Conservation (phyloP, 1,140 invertebrate species). For the Diprion similis region DNA sequence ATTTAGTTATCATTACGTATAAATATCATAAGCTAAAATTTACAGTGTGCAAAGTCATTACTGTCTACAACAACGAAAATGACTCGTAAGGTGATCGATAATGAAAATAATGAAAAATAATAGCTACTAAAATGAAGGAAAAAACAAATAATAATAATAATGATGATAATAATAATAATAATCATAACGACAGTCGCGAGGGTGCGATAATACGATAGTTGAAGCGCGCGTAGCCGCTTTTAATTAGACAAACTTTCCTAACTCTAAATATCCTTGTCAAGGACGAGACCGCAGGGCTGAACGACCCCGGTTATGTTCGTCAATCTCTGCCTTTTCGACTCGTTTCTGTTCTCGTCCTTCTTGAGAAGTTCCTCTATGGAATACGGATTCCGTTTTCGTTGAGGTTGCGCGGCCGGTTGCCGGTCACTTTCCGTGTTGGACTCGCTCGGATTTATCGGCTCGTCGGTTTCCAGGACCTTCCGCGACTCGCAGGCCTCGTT, state of each 20-base stretch:
- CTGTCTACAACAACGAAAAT: background rate
- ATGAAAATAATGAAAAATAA: background rate
- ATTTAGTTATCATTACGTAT: constrained; percentile 2
- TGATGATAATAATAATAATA: background rate
- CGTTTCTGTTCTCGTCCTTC: constrained; percentile 70
- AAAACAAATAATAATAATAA: background rate
- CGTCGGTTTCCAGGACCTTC: constrained; percentile 24
- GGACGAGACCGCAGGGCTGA: constrained; percentile 57
- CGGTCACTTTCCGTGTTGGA: constrained; percentile 37
- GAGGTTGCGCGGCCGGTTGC: constrained; percentile 37
- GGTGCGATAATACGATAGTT: background rate
- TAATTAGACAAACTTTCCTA: no score
- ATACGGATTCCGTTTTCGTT: constrained; percentile 80
- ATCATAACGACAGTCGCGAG: background rate
- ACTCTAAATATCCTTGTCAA: constrained; percentile 47
- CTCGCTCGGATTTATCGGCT: constrained; percentile 24
- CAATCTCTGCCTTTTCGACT: constrained; percentile 49
- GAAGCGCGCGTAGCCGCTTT: background rate
- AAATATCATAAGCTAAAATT: background rate
- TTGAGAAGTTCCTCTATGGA: constrained; percentile 87
- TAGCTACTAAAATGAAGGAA: background rate
- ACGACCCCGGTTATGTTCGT: constrained; percentile 45
- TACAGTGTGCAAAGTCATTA: background rate
- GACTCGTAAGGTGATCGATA: background rate
- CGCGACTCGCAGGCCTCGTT: constrained; percentile 23